Base-by-base conservation (phyloP, 2,888 invertebrate species). In the Galerucella pusilla region DNA sequence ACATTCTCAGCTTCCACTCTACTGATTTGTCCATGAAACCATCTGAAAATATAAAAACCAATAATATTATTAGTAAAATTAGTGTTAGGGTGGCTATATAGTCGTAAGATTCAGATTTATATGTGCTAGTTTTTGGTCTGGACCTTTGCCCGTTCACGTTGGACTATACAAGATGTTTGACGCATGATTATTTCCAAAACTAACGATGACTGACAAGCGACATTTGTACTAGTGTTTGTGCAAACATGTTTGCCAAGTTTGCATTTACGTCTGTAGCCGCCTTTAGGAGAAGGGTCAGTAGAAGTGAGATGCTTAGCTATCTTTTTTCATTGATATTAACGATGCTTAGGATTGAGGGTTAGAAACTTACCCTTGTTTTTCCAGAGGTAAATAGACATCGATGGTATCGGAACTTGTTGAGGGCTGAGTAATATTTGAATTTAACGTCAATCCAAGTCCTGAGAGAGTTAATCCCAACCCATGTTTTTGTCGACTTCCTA, bases 11-110 rank as follows among this genome's bases (percentile, higher is more conserved):
- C 98, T 88, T 97, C 97, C 75, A 94, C 91, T 84, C 98, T 91
- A 68, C 96, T 94, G 79, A 98, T 94, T 80, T 96, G 94, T 78
- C 98, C 98, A 87, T 98, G 98, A 88, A 97, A 98, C 98, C 98
- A 98, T 83, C 95, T 95, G 75, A 59, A 78, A 78, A 66, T 49
- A 73, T 12, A 25, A 45, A 59, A 5, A 35, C 5, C 2, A 68
- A 14, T 54, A 49, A 20, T 45, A 16, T 16, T 14, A 10, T 45
- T 42, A 12, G 16, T 25, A 11, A 59, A 59, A 59, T 16, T 16
- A 59, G 16, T 59, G 12, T 11, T 64, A 64, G 25, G 64, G 7
- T 64, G 28, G n/a, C 9, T 63, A 10, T 20, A 20, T 14, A n/a
- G 14, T 5, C 28, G 9, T 10, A 63, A 63, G 12, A 10, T 28